Base-by-base conservation (phyloP, 2,113 vertebrate species). In the Mionectes macconnelli region DNA sequence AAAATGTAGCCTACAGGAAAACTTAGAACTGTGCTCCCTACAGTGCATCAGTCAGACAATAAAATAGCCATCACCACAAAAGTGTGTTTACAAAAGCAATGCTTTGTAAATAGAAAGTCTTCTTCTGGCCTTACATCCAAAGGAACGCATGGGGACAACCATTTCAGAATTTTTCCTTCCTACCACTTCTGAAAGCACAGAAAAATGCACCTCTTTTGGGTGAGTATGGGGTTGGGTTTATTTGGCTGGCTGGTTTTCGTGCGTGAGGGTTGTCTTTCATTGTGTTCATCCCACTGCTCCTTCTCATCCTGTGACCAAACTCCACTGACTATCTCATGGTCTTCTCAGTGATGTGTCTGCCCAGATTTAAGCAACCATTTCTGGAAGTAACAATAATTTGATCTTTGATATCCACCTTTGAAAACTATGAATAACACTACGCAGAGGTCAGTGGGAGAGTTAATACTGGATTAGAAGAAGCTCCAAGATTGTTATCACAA, bases 1-100 rank as follows among this genome's bases (percentile, higher is more conserved):
- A 93, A 94, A 93, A 87, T 37, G 77, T 87, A 92, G 74, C 96
- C 94, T 83, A 68, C 84, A 95, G 92, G 69, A 95, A 94, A 91
- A 35, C 74, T 57, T 76, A 33, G 31, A 91, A 84, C 84, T 87
- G 90, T 73, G 57, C 73, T 96, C 87, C 77, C 84, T 57, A 49
- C 77, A 67, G 81, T 80, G 63, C 82, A 91, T 96, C 87, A 95
- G 56, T 93, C 90, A 94, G 90, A 84, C 90, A 84, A 87, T 91
- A 93, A 93, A 96, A 90, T 73, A 95, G 86, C 66, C 95, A 92
- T 91, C 57, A 42, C 73, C 44, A 40, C 30, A 55, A 87, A 89
- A 93, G 52, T 79, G 80, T 95, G 92, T 68, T 95, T 93, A 95
- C 45, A 94, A 94, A 94, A 92, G 33, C 62, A 60, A 4, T 59